These are phyloP conservation scores for Ramphastos sulfuratus DNA, from an alignment of 2,113 vertebrate genomes.

Conservation along the genomic window DNA sequence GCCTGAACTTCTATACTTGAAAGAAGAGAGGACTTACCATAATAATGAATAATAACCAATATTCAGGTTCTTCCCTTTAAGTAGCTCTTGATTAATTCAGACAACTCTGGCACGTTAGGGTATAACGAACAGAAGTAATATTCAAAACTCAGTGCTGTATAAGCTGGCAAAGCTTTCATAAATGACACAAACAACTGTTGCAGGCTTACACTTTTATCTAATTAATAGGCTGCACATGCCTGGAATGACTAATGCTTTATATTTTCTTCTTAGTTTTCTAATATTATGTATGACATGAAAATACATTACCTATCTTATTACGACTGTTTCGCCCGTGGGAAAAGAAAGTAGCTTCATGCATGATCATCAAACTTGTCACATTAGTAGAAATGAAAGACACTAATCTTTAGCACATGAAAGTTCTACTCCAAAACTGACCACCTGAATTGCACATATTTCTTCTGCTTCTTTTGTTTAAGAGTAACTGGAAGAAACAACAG, in stretches of 20 bases:
- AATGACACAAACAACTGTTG: background rate
- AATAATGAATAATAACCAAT: too few species aligned
- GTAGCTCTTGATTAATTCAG: background rate
- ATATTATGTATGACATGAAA: background rate
- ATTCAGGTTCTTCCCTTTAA: background rate
- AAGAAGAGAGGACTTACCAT: background rate
- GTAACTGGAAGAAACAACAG: background rate
- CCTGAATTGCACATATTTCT: background rate
- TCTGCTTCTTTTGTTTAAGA: background rate
- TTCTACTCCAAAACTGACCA: background rate
- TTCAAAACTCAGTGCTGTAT: background rate
- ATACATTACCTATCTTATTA: background rate
- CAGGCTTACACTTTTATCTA: background rate
- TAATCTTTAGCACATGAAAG: background rate
- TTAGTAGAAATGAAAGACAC: background rate
- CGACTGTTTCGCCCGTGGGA: background rate
- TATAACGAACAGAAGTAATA: conserved; percentile 2
- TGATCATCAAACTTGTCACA: background rate
- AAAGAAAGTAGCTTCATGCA: background rate
- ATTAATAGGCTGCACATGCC: background rate
- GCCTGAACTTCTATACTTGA: background rate
- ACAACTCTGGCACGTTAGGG: background rate
- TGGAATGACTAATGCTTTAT: background rate
- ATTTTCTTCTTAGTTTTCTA: conserved; percentile 17
- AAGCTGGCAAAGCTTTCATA: conserved; percentile 13